phyloP scores from a whole-genome alignment of 2,797 vertebrate genomes.

The Sebastes ruberrimus region DNA sequence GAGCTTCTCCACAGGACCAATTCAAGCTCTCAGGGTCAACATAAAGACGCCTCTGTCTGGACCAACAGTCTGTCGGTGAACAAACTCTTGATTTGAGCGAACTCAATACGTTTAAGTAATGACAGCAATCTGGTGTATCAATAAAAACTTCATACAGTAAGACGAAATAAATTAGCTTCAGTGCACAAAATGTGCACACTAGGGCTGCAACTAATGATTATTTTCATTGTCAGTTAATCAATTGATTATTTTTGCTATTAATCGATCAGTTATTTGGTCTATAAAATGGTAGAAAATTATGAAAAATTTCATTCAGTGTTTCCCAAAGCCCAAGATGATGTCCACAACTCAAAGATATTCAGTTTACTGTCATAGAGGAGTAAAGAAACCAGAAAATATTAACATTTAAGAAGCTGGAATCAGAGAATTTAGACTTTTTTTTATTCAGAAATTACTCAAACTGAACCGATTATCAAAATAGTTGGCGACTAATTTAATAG shows the following conservation, averaged over 20 bases:
- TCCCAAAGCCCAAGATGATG: too few species aligned
- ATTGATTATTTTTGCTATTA: accelerated
- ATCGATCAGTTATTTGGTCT: accelerated
- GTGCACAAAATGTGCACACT: not conserved
- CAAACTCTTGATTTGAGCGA: not conserved
- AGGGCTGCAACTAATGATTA: too few species aligned
- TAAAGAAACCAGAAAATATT: too few species aligned
- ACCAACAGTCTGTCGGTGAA: not conserved
- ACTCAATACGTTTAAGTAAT: not conserved
- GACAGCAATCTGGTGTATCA: not conserved
- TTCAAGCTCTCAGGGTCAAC: conserved; percentile 30
- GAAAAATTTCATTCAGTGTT: too few species aligned
- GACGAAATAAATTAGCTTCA: not conserved
- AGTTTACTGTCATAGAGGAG: too few species aligned
- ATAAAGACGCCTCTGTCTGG: conserved; percentile 28
- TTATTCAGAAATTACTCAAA: too few species aligned
- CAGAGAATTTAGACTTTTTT: too few species aligned
- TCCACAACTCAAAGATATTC: too few species aligned
- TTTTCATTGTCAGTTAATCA: too few species aligned
- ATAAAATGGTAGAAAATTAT: accelerated
- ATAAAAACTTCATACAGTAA: not conserved
- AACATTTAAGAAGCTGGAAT: too few species aligned
- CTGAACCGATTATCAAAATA: too few species aligned
- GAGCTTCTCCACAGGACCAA: not conserved
- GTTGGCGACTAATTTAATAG: too few species aligned